Percentiles rank a stretch among this genome's conserved stretches.
Conservation (phyloP, 1,140 invertebrate genomes). For the Contarinia nasturtii region DNA sequence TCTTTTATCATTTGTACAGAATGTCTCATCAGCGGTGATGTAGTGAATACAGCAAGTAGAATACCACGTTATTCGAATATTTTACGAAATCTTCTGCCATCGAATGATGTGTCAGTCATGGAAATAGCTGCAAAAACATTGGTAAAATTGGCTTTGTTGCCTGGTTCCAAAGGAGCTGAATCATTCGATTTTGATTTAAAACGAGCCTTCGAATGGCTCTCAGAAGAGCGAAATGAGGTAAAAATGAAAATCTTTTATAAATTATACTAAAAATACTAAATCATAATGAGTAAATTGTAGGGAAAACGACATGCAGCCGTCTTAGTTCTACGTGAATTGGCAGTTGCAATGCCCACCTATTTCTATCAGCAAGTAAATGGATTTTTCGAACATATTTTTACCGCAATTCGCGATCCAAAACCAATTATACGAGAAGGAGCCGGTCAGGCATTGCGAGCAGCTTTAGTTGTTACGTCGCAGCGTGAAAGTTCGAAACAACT, state of each 20-base stretch:
- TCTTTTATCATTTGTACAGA: constrained; percentile 33
- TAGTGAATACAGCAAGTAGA: constrained; percentile 74
- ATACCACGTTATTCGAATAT: constrained; percentile 88
- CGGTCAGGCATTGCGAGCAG: constrained; percentile 79
- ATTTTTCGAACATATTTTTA: constrained; percentile 93
- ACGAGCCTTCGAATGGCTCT: constrained; percentile 82
- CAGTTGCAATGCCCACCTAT: constrained; percentile 88
- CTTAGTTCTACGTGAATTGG: constrained; percentile 79
- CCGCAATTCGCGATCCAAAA: constrained; percentile 81
- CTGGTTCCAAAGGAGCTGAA: constrained; percentile 81
- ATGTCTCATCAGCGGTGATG: constrained; percentile 78
- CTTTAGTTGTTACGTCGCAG: constrained; percentile 83
- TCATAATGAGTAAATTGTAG: constrained; percentile 7
- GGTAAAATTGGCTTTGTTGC: constrained; percentile 74
- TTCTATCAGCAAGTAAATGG: constrained; percentile 95
- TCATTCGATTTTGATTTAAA: constrained; percentile 95
- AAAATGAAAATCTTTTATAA: not conserved
- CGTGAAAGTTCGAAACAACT: constrained; percentile 80
- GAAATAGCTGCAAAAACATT: constrained; percentile 90
- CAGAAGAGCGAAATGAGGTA: constrained; percentile 69
- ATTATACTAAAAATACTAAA: not conserved
- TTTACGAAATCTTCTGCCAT: constrained; percentile 72
- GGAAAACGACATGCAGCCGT: constrained; percentile 80
- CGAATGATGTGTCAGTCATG: constrained; percentile 81
- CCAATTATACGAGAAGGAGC: constrained; percentile 81